Percentiles rank a stretch among this genome's conserved stretches.
phyloP scores from a whole-genome alignment of 2,888 invertebrate species.

The Mythimna pallens region DNA sequence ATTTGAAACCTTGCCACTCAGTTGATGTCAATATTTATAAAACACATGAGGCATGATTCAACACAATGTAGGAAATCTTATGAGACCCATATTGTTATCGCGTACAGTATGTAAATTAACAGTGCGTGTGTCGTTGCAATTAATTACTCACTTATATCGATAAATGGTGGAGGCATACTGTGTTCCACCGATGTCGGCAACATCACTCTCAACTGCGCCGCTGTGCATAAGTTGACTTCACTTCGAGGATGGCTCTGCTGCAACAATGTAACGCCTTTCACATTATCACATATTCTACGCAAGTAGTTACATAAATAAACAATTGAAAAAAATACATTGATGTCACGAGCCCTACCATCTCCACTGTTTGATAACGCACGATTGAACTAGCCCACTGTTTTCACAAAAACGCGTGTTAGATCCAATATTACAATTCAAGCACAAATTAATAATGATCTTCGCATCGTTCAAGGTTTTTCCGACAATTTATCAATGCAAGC shows the following conservation, averaged over 20 bases:
- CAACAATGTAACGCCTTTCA: constrained; percentile 78
- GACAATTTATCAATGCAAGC: constrained; percentile 67
- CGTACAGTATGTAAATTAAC: constrained; percentile 39
- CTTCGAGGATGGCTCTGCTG: constrained; percentile 82
- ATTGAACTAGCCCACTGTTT: constrained; percentile 57
- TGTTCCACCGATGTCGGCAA: constrained; percentile 79
- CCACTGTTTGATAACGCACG: constrained; percentile 38
- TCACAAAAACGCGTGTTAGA: constrained; percentile 46
- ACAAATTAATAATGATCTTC: constrained; percentile 68
- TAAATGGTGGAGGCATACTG: constrained; percentile 81
- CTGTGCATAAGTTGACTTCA: constrained; percentile 77
- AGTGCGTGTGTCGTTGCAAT: constrained; percentile 35
- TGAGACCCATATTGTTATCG: constrained; percentile 55
- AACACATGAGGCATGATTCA: constrained; percentile 45
- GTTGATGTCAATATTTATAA: constrained; percentile 46
- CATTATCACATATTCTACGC: constrained; percentile 71
- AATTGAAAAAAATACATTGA: constrained; percentile 73
- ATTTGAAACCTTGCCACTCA: constrained; percentile 11
- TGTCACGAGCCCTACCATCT: constrained; percentile 74
- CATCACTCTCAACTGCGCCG: constrained; percentile 84
- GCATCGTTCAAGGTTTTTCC: constrained; percentile 78
- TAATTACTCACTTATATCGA: constrained; percentile 81
- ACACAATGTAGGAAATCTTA: constrained; percentile 36
- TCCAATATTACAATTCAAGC: constrained; percentile 65
- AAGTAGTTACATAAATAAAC: constrained; percentile 85